These are phyloP conservation scores for Chauna torquata DNA, from an alignment of 2,113 vertebrate genomes.

Conservation along the genomic window DNA sequence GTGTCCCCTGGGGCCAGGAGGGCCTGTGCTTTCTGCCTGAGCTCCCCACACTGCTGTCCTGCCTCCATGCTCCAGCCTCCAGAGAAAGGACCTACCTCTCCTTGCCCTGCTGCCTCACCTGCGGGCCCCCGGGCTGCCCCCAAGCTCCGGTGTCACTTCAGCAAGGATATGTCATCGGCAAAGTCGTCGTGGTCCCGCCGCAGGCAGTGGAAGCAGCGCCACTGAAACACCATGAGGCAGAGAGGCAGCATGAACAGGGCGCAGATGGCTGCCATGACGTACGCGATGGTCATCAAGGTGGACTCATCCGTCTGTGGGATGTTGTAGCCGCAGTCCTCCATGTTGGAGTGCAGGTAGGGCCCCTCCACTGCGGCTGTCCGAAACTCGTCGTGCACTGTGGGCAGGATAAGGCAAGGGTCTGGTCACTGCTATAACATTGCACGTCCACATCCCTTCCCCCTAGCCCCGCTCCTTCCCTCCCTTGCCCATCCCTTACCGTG, in stretches of 20 bases:
- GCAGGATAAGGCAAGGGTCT: neutral
- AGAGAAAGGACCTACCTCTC: neutral
- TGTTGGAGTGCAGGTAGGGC: conserved; percentile 85
- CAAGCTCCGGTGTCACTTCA: conserved; percentile 80
- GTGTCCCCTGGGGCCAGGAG: neutral
- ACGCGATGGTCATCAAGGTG: conserved; percentile 98
- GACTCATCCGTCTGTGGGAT: conserved; percentile 97
- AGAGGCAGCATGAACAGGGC: conserved; percentile 98
- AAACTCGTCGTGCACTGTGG: conserved; percentile 90
- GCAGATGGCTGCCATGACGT: conserved; percentile 97
- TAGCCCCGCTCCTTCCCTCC: rapidly evolving
- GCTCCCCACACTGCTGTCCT: neutral
- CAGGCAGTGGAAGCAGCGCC: conserved; percentile 93
- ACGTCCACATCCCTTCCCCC: rapidly evolving
- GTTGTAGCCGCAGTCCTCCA: conserved; percentile 98
- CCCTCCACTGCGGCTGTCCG: conserved; percentile 90
- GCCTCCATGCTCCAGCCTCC: neutral
- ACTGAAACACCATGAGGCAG: conserved; percentile 98
- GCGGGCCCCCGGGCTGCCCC: neutral
- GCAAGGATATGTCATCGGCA: conserved; percentile 93
- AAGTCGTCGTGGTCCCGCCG: conserved; percentile 88
- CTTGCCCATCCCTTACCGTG: conserved; percentile 82
- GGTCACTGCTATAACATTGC: rapidly evolving
- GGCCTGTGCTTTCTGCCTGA: neutral
- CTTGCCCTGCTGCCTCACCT: conserved; percentile 1